Evolutionary conservation across 2,113 vertebrate species (phyloP).

Genomic region (Notothenia coriiceps): DNA sequence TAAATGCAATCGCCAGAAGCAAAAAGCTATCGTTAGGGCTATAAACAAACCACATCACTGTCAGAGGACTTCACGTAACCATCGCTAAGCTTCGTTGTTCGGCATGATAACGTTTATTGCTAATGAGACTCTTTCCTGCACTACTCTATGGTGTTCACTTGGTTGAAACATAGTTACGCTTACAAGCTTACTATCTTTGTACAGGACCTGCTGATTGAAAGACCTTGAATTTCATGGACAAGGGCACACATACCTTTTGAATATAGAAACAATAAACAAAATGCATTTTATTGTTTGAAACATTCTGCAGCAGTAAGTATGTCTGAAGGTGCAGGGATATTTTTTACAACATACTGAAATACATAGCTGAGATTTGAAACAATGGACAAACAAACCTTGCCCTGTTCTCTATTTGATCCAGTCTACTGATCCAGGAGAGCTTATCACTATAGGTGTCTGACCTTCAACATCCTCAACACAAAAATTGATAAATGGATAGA

Average conservation of each 20-base stretch:
- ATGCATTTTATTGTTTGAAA: slow-evolving; percentile 21
- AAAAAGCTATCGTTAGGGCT: too few relatives aligned
- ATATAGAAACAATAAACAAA: slow-evolving; percentile 5
- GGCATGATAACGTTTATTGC: too few relatives aligned
- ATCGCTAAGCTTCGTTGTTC: too few relatives aligned
- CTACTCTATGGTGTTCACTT: not conserved
- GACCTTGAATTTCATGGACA: not conserved
- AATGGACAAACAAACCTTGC: not conserved
- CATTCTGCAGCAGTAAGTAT: not conserved
- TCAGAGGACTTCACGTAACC: too few relatives aligned
- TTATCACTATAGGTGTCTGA: slow-evolving; percentile 28
- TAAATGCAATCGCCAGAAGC: too few relatives aligned
- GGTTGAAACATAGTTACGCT: not conserved
- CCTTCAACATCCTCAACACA: slow-evolving; percentile 47
- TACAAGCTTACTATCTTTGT: not conserved
- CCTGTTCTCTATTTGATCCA: slow-evolving; percentile 56
- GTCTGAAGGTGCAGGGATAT: not conserved
- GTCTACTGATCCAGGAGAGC: slow-evolving; percentile 28
- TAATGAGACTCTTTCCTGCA: too few relatives aligned
- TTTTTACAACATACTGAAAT: not conserved
- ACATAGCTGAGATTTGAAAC: not conserved
- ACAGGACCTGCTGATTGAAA: not conserved
- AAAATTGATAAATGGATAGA: slow-evolving; percentile 66
- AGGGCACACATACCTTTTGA: not conserved
- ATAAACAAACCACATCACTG: too few relatives aligned